Conservation (phyloP, 2,797 vertebrate genomes). For the Eleutherodactylus coqui region DNA sequence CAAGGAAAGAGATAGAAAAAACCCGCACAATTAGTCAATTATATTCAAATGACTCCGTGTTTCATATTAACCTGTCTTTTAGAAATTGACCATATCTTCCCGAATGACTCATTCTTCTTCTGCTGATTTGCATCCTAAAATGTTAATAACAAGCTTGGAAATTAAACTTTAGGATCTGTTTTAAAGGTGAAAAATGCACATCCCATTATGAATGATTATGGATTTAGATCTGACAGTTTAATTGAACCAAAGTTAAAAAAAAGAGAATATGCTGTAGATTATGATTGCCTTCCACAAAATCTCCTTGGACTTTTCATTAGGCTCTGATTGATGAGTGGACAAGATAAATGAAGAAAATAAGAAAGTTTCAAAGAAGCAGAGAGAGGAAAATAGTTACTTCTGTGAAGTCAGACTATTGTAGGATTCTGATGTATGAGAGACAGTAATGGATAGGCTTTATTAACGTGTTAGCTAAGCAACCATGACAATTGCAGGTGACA, state of each 20-base stretch:
- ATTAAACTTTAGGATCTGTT: slow-evolving; percentile 48
- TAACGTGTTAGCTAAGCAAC: not conserved
- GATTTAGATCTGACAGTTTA: slow-evolving; percentile 47
- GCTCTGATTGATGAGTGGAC: slow-evolving; percentile 45
- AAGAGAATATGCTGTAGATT: slow-evolving; percentile 26
- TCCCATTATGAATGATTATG: slow-evolving; percentile 40
- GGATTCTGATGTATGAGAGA: not conserved
- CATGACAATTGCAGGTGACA: not conserved
- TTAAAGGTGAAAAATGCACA: slow-evolving; percentile 49
- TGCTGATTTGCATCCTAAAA: slow-evolving; percentile 53
- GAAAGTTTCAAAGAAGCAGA: slow-evolving; percentile 1
- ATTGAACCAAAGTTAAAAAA: slow-evolving; percentile 34
- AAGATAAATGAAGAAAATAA: slow-evolving; percentile 18
- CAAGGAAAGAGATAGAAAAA: slow-evolving; percentile 19
- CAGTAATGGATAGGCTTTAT: not conserved
- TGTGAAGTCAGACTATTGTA: not conserved
- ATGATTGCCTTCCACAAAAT: slow-evolving; percentile 31
- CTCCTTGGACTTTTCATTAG: slow-evolving; percentile 38
- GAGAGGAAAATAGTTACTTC: slow-evolving; percentile 29
- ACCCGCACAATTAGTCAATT: slow-evolving; percentile 34
- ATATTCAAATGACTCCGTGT: slow-evolving; percentile 5
- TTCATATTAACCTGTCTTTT: slow-evolving; percentile 50
- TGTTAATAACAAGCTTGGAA: slow-evolving; percentile 49
- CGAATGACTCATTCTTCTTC: slow-evolving; percentile 38
- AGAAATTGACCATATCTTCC: slow-evolving; percentile 35